Percentiles rank a stretch among this genome's conserved stretches.
phyloP scores from a whole-genome alignment of 2,888 invertebrate genomes.

The Linnaemya tessellans region DNA sequence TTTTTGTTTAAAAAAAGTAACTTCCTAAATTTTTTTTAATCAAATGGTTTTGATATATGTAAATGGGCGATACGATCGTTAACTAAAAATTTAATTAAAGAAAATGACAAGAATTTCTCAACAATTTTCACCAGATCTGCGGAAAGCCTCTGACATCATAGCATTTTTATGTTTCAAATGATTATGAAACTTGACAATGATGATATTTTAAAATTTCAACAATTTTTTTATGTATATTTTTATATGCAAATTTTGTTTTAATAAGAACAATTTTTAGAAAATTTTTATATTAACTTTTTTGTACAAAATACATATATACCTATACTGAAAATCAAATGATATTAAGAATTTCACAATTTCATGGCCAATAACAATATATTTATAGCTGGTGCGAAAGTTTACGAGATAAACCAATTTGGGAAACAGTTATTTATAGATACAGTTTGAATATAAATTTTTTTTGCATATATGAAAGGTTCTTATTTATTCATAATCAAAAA shows the following conservation, averaged over 20 bases:
- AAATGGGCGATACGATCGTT: not conserved
- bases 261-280: constrained; percentile 17
- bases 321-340: constrained; percentile 54
- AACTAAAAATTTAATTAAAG: not conserved
- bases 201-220: not conserved
- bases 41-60: not conserved
- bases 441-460: constrained; percentile 33
- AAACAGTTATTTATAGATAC: constrained; percentile 18
- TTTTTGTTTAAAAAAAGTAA: not conserved
- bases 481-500: not conserved
- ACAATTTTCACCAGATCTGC: not conserved
- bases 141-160: not conserved
- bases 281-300: constrained; percentile 38
- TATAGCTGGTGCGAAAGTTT: constrained; percentile 58
- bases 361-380: constrained; percentile 41
- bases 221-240: not conserved
- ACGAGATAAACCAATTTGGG: not conserved
- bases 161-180: not conserved
- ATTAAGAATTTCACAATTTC: constrained; percentile 55
- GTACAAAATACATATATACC: constrained; percentile 67
- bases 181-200: not conserved
- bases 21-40: not conserved
- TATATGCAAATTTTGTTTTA: not conserved
- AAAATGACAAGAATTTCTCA: not conserved
- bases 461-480: not conserved